Conservation (phyloP, 1,140 invertebrate genomes). For the Antheraea mylitta region DNA sequence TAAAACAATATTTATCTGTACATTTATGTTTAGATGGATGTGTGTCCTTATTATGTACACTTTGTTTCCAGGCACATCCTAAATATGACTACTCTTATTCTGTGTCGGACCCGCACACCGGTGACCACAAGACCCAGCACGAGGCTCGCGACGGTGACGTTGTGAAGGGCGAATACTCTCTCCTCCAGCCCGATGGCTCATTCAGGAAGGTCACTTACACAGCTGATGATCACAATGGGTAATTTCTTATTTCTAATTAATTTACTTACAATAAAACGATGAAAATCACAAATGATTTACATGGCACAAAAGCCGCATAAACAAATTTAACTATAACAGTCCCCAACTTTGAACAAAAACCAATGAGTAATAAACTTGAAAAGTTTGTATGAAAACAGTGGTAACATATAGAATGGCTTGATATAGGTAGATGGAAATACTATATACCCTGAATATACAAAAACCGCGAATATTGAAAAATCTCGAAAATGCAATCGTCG, state of each 20-base stretch:
- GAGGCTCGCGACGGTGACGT: conserved; percentile 76
- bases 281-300: too few species aligned
- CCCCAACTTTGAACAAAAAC: neutral
- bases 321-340: too few species aligned
- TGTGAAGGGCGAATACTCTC: conserved; percentile 78
- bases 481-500: too few species aligned
- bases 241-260: conserved; percentile 17
- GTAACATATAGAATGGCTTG: too few species aligned
- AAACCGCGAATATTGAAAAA: too few species aligned
- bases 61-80: conserved; percentile 58
- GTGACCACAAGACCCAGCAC: conserved; percentile 77
- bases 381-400: too few species aligned
- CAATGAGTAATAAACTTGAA: too few species aligned
- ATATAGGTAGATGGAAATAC: too few species aligned
- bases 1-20: too few species aligned
- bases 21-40: too few species aligned
- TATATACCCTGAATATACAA: too few species aligned
- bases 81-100: conserved; percentile 78
- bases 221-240: conserved; percentile 85
- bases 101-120: conserved; percentile 76
- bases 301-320: too few species aligned
- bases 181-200: conserved; percentile 84
- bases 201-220: conserved; percentile 86
- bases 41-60: neutral
- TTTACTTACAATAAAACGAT: neutral